Percentiles rank a stretch among this genome's conserved stretches.
Evolutionary conservation across 1,140 invertebrate genomes (phyloP).

Genomic region (Dendrolimus kikuchii): DNA sequence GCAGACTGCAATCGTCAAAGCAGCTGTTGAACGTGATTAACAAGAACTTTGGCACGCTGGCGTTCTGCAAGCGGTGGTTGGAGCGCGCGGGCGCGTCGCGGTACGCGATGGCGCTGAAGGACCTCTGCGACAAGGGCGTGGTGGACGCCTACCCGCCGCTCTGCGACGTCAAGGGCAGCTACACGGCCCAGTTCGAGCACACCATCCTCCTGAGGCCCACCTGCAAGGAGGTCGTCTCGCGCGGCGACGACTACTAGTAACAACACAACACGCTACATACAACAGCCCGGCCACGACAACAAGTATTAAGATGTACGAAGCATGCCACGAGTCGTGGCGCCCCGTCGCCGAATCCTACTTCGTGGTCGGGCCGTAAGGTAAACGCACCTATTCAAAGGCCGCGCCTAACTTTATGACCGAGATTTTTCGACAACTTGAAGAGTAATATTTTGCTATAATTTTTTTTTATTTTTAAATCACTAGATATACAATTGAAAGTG

Average conservation of each 20-base stretch:
- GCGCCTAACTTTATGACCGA: too few relatives aligned
- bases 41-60: slow-evolving; percentile 97
- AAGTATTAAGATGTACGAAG: too few relatives aligned
- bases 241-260: slow-evolving; percentile 94
- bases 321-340: too few relatives aligned
- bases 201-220: slow-evolving; percentile 98
- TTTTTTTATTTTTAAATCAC: too few relatives aligned
- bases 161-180: slow-evolving; percentile 97
- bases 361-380: too few relatives aligned
- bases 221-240: slow-evolving; percentile 98
- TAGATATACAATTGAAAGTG: too few relatives aligned
- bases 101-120: slow-evolving; percentile 98
- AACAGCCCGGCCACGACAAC: too few relatives aligned
- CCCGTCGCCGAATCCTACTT: too few relatives aligned
- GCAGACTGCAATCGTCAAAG: slow-evolving; percentile 92
- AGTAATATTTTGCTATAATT: too few relatives aligned
- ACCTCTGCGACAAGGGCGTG: slow-evolving; percentile 96
- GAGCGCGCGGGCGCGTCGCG: slow-evolving; percentile 97
- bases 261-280: not conserved
- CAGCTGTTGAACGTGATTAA: slow-evolving; percentile 95
- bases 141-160: slow-evolving; percentile 98
- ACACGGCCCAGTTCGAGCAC: slow-evolving; percentile 99
- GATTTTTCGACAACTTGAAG: too few relatives aligned
- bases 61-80: slow-evolving; percentile 99
- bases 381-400: too few relatives aligned